Conservation (phyloP, 2,888 invertebrate species). For the Gastrophysa polygoni region DNA sequence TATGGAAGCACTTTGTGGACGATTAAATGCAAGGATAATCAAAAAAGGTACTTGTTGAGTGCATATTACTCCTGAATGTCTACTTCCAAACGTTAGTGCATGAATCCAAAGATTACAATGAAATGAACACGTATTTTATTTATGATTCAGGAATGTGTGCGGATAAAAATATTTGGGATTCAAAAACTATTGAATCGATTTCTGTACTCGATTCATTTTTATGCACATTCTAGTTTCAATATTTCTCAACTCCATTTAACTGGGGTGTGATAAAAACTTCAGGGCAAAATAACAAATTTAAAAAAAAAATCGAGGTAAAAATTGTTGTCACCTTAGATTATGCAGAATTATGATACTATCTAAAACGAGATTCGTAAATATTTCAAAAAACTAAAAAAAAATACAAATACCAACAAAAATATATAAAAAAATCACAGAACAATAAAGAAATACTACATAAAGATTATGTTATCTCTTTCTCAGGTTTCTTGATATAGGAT, state of each 20-base stretch:
- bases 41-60: no score
- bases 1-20: no score
- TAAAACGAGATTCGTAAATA: conserved; percentile 33
- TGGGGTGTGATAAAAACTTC: not conserved
- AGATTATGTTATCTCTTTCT: not conserved
- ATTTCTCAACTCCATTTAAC: not conserved
- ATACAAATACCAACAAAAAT: conserved; percentile 19
- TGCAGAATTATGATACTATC: not conserved
- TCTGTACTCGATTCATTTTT: not conserved
- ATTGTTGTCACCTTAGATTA: conserved; percentile 5
- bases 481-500: not conserved
- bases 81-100: no score
- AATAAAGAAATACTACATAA: not conserved
- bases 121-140: conserved; percentile 4
- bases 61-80: no score
- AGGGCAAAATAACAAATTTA: conserved; percentile 15
- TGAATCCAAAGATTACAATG: no score
- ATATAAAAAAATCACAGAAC: conserved; percentile 26
- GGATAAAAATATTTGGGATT: conserved; percentile 7
- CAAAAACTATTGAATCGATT: no score
- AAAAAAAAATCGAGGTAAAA: conserved; percentile 10
- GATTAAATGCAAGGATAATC: no score
- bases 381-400: conserved; percentile 26
- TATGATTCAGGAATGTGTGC: conserved; percentile 23
- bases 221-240: conserved; percentile 2